Evolutionary conservation across 2,113 vertebrate species (phyloP).

Genomic region (Dasyornis broadbenti): DNA sequence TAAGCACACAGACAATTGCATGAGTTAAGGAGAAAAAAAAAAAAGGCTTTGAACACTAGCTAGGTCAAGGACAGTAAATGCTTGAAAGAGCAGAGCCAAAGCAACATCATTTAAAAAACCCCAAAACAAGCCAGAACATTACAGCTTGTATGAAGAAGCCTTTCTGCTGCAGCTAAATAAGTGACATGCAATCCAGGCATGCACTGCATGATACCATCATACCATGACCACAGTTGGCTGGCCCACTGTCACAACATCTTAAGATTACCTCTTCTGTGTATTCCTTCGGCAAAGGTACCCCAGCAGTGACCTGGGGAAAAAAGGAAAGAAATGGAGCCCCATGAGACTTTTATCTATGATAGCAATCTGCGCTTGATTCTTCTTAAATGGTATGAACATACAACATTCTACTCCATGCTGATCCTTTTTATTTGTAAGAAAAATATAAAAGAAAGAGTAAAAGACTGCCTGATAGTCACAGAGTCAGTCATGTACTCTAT

Average conservation of each 20-base stretch:
- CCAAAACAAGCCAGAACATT: not conserved
- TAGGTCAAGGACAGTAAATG: not conserved
- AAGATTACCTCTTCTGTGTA: constrained; percentile 89
- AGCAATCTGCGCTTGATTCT: not conserved
- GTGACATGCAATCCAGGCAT: not conserved
- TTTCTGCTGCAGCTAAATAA: not conserved
- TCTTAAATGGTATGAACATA: not conserved
- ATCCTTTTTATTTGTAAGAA: not conserved
- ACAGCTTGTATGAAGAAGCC: not conserved
- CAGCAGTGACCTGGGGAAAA: constrained; percentile 85
- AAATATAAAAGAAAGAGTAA: not conserved
- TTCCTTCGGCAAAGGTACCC: constrained; percentile 89
- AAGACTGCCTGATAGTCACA: not conserved
- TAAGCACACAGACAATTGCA: not conserved
- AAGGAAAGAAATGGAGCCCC: not conserved
- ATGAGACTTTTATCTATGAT: not conserved
- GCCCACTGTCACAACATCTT: not conserved
- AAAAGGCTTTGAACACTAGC: not conserved
- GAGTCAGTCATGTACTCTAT: too few species aligned
- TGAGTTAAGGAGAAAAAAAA: not conserved
- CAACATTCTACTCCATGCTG: not conserved
- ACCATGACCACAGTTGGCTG: not conserved
- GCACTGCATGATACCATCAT: not conserved
- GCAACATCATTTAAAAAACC: not conserved
- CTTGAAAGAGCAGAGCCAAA: not conserved